Conservation (phyloP, 2,797 vertebrate species). For the Eulemur albifrons region DNA sequence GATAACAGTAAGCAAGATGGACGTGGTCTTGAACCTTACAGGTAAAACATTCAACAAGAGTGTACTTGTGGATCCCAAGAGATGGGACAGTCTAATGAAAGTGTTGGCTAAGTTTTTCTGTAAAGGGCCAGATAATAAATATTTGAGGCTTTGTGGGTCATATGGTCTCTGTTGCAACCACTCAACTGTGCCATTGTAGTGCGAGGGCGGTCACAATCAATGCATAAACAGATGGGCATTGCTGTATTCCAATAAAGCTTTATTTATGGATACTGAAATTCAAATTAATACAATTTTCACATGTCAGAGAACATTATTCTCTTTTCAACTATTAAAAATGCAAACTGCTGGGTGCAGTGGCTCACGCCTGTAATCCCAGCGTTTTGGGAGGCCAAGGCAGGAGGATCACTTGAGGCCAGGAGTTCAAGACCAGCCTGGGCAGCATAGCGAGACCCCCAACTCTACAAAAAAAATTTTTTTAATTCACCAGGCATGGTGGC, state of each 20-base stretch:
- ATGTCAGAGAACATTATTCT: background rate
- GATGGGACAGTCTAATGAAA: background rate
- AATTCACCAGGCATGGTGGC: too few relatives aligned
- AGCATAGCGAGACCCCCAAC: too few relatives aligned
- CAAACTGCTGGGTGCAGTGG: background rate
- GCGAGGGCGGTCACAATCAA: background rate
- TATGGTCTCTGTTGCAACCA: background rate
- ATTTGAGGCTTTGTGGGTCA: background rate
- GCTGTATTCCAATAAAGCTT: background rate
- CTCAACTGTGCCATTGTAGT: background rate
- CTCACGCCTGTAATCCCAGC: too few relatives aligned
- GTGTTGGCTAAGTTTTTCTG: background rate
- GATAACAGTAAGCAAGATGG: background rate
- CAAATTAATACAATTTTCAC: background rate
- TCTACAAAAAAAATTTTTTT: too few relatives aligned
- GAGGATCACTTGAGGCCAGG: too few relatives aligned
- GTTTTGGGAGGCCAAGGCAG: too few relatives aligned
- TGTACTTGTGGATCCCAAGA: background rate
- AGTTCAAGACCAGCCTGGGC: too few relatives aligned
- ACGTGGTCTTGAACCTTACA: background rate
- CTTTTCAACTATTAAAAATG: background rate
- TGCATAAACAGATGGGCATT: background rate
- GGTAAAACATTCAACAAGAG: background rate
- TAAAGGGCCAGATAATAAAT: background rate
- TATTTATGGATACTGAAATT: background rate